phyloP scores from a whole-genome alignment of 2,888 invertebrate species.

The Elysia crispata region DNA sequence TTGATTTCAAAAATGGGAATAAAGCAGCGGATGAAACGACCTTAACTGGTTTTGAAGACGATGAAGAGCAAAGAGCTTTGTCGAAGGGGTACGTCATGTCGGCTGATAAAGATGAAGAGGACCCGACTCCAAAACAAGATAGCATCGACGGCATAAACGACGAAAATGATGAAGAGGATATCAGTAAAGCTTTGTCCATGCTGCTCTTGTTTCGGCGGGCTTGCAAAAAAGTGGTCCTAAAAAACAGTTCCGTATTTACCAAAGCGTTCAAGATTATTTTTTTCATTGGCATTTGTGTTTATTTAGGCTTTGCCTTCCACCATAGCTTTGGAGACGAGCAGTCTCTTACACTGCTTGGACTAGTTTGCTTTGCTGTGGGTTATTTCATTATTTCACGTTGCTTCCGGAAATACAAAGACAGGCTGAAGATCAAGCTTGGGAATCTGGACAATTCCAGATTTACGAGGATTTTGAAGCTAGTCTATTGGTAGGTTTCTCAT shows the following conservation, averaged over 20 bases:
- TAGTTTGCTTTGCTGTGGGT: neutral
- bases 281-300: neutral
- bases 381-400: neutral
- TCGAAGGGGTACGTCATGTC: too few relatives aligned
- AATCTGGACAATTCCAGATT: neutral
- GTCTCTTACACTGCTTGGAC: neutral
- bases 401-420: too few relatives aligned
- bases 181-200: neutral
- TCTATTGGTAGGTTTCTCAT: neutral
- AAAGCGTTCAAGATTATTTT: neutral
- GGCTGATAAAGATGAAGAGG: too few relatives aligned
- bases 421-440: neutral
- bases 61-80: neutral
- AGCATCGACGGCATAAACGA: too few relatives aligned
- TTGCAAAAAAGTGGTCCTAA: neutral
- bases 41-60: neutral
- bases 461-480: neutral
- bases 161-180: neutral
- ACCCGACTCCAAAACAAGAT: too few relatives aligned
- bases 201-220: neutral
- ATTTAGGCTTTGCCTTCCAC: neutral
- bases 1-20: neutral
- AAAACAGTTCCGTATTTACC: neutral
- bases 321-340: neutral
- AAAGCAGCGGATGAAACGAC: neutral